phyloP scores from a whole-genome alignment of 1,140 invertebrate genomes.

The Drosophila subpulchrella region DNA sequence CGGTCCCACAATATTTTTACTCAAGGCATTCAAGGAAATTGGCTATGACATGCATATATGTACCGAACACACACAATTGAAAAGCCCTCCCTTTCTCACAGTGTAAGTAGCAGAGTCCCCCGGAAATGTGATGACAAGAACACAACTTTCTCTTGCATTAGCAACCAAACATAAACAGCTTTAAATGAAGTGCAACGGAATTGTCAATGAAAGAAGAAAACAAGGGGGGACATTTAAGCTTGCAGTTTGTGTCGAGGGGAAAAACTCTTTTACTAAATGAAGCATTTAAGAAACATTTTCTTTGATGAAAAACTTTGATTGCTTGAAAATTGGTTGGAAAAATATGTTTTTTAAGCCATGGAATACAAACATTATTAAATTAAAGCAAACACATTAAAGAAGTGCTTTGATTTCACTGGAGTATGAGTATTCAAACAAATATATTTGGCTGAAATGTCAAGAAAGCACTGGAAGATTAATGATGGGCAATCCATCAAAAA shows the following conservation, averaged over 20 bases:
- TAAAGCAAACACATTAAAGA: not conserved
- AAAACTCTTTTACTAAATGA: not conserved
- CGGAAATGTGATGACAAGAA: constrained; percentile 44
- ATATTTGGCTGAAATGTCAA: constrained; percentile 2
- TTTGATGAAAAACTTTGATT: no score
- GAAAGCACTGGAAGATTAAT: constrained; percentile 11
- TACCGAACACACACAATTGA: constrained; percentile 20
- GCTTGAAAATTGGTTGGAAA: no score
- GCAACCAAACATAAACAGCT: constrained; percentile 73
- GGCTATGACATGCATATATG: constrained; percentile 35
- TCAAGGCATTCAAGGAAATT: constrained; percentile 45
- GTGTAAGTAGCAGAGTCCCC: constrained; percentile 15
- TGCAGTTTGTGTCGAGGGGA: not conserved
- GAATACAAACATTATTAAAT: not conserved
- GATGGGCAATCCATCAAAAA: constrained; percentile 26
- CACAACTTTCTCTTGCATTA: constrained; percentile 48
- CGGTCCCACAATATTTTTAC: constrained; percentile 30
- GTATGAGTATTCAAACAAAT: not conserved
- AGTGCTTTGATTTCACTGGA: not conserved
- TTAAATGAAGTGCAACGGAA: constrained; percentile 47
- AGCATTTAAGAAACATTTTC: not conserved
- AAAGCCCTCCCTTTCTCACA: not conserved
- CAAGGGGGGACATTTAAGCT: not conserved
- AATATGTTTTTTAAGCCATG: not conserved
- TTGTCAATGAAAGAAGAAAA: constrained; percentile 3